These are phyloP conservation scores for Troilus luridus DNA, from an alignment of 2,888 invertebrate genomes.

Conservation along the genomic window DNA sequence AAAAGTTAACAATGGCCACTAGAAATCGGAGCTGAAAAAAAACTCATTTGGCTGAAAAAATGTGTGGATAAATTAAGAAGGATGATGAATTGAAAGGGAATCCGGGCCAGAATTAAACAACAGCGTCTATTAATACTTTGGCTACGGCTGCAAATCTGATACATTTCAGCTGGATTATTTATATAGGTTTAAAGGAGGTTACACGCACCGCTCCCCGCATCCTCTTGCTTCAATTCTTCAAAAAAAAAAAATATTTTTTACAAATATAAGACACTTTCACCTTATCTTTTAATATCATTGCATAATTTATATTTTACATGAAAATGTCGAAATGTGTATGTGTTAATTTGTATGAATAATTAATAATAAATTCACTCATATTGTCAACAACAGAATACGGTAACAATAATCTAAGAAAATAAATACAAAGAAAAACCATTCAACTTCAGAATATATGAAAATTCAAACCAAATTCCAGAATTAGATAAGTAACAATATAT, in stretches of 20 bases:
- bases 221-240: background rate
- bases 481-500: too few relatives aligned
- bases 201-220: background rate
- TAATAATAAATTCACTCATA: too few relatives aligned
- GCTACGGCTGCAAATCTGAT: constrained; percentile 40
- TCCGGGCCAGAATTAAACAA: constrained; percentile 43
- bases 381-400: too few relatives aligned
- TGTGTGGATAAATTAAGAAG: constrained; percentile 20
- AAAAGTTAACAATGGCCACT: background rate
- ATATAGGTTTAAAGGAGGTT: constrained; percentile 32
- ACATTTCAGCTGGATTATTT: constrained; percentile 38
- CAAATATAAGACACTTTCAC: background rate
- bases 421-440: too few relatives aligned
- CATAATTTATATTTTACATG: background rate
- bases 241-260: background rate
- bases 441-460: too few relatives aligned
- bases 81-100: constrained; percentile 42
- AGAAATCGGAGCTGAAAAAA: background rate
- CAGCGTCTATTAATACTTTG: background rate
- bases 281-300: background rate
- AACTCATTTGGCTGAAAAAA: background rate
- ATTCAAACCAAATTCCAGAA: too few relatives aligned
- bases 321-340: background rate
- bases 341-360: background rate
- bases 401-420: too few relatives aligned